Base-by-base conservation (phyloP, 1,140 invertebrate species). In the Apis dorsata region DNA sequence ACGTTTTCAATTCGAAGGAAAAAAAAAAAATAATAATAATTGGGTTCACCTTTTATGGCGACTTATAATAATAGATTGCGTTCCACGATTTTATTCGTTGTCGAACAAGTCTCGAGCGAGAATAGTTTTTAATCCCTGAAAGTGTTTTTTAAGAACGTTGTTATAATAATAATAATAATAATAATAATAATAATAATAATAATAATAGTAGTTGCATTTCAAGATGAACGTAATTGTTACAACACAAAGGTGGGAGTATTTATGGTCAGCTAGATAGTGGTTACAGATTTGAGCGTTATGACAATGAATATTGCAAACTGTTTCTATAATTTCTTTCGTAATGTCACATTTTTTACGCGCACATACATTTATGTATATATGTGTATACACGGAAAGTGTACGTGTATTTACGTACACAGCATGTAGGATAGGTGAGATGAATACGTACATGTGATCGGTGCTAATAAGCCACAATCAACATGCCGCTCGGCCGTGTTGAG, bases 321-420 rank as follows among this genome's bases (percentile, higher is more conserved):
- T 86, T 86, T 87, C 77, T 87, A 24, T 24, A 44, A 79, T 87
- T 86, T 74, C 55, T 86, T 87, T 86, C 71, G 34, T 83, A 84
- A 72, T n/a, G 62, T 84, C 68, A 68, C 78, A 65, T 87, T 87
- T 86, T 83, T 86, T 81, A 87, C 77, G 68, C 81, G 77, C 73
- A 84, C 66, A 62, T 73, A 85, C 73, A 59, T 87, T 83, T 87
- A 87, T 88, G 82, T 88, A 87, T 85, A 88, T 88, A 87, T 88
- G 79, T 88, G 86, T 88, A 88, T 87, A 88, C 86, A 81, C 75
- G 57, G 57, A 8, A 60, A 44, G 44, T 81, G 83, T 84, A 86
- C 78, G 79, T 87, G 9, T n/a, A 44, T 68, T 65, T 66, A 72
- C 65, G 86, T 86, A 86, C 73, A 60, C 69, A 65, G 44, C 60